Conservation (phyloP, 2,888 invertebrate genomes). For the Antheraea yamamai region DNA sequence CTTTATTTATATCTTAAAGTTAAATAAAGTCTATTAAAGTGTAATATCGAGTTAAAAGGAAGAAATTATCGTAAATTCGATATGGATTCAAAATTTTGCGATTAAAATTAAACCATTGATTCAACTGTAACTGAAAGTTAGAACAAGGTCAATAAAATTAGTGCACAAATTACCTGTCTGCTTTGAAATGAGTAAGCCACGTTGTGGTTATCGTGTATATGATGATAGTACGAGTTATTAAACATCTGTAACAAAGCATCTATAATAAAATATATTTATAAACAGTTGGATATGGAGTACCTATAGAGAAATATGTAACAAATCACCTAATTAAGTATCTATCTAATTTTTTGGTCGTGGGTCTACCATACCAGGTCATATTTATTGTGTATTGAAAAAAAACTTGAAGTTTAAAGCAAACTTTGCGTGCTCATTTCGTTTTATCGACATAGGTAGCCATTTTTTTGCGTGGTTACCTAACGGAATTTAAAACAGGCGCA, state of each 20-base stretch:
- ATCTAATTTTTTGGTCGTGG: background rate
- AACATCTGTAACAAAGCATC: conserved; percentile 27
- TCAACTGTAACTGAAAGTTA: conserved; percentile 15
- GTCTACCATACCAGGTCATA: background rate
- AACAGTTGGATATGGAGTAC: background rate
- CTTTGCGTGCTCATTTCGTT: conserved; percentile 23
- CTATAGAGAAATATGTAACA: background rate
- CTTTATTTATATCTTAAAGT: background rate
- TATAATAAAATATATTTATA: background rate
- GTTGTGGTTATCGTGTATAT: conserved; percentile 40
- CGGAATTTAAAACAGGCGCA: conserved; percentile 68
- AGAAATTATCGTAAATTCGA: background rate
- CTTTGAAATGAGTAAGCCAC: conserved; percentile 39
- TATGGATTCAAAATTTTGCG: background rate
- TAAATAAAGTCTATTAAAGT: too few species aligned
- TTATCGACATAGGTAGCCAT: conserved; percentile 32
- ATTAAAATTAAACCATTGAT: background rate
- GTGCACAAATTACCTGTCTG: conserved; percentile 30
- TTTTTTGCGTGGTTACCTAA: conserved; percentile 50
- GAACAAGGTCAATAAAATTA: conserved; percentile 60
- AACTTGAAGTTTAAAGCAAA: background rate
- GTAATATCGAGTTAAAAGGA: background rate
- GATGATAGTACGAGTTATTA: conserved; percentile 29
- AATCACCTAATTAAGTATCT: background rate
- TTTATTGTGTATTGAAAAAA: background rate